These are phyloP conservation scores for Neoniphon sammara DNA, from an alignment of 2,797 vertebrate genomes.

Conservation along the genomic window DNA sequence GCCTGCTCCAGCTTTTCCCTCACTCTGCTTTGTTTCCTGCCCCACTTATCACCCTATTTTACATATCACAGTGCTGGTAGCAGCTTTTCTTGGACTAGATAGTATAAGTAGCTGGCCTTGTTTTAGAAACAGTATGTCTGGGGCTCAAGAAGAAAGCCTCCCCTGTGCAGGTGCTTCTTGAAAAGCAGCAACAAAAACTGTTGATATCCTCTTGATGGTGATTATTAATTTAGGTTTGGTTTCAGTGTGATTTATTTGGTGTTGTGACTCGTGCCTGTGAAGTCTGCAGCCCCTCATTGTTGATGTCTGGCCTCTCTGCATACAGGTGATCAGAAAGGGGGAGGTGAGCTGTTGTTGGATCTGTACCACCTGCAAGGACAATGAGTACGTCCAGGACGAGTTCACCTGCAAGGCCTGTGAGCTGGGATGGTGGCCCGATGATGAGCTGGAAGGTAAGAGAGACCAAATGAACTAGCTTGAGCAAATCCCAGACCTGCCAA, in stretches of 20 bases:
- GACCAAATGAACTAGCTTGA: neutral
- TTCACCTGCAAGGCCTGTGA: slow-evolving; percentile 99
- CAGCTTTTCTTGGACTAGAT: slow-evolving; percentile 60
- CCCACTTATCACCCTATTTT: slow-evolving; percentile 78
- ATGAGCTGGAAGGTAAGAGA: slow-evolving; percentile 89
- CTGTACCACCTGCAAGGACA: slow-evolving; percentile 99
- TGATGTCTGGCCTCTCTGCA: slow-evolving; percentile 33
- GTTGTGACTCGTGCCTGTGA: slow-evolving; percentile 4
- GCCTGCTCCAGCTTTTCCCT: slow-evolving; percentile 45
- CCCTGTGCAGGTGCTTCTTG: neutral
- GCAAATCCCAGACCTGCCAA: too few species aligned
- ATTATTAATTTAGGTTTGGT: slow-evolving; percentile 41
- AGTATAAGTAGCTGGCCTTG: slow-evolving; percentile 62
- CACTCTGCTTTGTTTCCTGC: slow-evolving; percentile 73
- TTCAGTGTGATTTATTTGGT: slow-evolving; percentile 10
- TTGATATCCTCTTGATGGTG: slow-evolving; percentile 42
- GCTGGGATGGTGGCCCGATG: slow-evolving; percentile 96
- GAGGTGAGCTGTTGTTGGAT: slow-evolving; percentile 99
- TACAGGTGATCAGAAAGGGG: slow-evolving; percentile 97
- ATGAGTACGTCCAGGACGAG: slow-evolving; percentile 96
- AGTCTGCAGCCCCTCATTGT: slow-evolving; percentile 18
- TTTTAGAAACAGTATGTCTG: slow-evolving; percentile 65
- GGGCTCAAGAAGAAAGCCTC: slow-evolving; percentile 25
- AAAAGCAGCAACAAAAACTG: slow-evolving; percentile 29
- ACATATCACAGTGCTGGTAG: slow-evolving; percentile 71